Evolutionary conservation across 2,113 vertebrate species (phyloP).

Genomic region (Mastomys coucha): DNA sequence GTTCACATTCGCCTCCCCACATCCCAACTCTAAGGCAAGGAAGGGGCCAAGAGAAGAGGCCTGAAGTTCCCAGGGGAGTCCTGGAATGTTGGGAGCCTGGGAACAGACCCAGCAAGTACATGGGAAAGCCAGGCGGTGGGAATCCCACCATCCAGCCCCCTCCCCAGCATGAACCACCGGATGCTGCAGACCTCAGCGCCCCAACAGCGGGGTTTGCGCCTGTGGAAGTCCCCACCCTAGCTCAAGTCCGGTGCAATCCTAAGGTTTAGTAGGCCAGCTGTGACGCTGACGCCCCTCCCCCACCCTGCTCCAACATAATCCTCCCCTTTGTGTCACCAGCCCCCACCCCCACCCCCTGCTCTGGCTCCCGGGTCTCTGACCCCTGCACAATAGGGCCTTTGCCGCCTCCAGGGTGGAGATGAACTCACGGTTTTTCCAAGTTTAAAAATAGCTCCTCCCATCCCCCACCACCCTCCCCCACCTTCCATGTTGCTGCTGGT

Average conservation of each 20-base stretch:
- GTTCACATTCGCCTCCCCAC: constrained; percentile 48
- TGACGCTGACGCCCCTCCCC: constrained; percentile 41
- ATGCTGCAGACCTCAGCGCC: constrained; percentile 52
- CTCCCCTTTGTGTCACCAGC: constrained; percentile 76
- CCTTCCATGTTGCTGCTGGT: neutral
- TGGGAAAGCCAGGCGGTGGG: constrained; percentile 76
- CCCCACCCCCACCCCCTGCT: neutral
- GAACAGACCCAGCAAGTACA: constrained; percentile 69
- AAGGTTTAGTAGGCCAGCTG: constrained; percentile 74
- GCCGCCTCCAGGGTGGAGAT: constrained; percentile 70
- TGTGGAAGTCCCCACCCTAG: neutral
- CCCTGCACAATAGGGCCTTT: constrained; percentile 85
- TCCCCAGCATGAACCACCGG: constrained; percentile 49
- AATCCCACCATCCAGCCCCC: constrained; percentile 68
- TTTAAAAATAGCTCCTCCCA: constrained; percentile 81
- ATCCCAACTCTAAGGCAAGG: neutral
- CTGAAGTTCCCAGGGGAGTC: constrained; percentile 71
- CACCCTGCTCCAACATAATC: neutral
- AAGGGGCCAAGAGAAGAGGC: constrained; percentile 56
- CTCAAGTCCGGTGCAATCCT: constrained; percentile 12
- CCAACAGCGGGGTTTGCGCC: neutral
- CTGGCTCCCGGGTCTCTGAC: constrained; percentile 27
- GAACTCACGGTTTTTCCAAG: constrained; percentile 77
- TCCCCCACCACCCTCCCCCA: neutral
- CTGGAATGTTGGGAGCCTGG: constrained; percentile 81